Percentiles rank a stretch among this genome's conserved stretches.
These are phyloP conservation scores for Drosophila fuyamai DNA, from an alignment of 1,140 invertebrate species.

Conservation along the genomic window DNA sequence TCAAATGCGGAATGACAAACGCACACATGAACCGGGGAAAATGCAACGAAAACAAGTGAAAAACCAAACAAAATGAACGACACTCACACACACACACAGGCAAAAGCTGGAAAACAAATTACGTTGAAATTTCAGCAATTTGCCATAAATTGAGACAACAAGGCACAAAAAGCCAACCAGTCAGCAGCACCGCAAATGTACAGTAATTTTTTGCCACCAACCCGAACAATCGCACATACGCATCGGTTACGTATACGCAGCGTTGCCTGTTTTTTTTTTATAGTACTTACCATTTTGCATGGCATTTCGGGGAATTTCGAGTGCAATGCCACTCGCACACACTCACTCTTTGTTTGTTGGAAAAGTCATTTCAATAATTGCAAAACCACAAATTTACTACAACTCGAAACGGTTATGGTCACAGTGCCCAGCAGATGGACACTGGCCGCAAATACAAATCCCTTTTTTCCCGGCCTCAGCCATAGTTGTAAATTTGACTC, in stretches of 20 bases:
- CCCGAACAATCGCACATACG: constrained; percentile 44
- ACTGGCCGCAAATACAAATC: constrained; percentile 72
- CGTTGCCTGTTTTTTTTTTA: constrained; percentile 32
- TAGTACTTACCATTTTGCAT: constrained; percentile 21
- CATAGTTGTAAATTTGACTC: constrained; percentile 72
- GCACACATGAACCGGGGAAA: constrained; percentile 5
- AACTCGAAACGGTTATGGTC: constrained; percentile 75
- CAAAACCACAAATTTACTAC: constrained; percentile 85
- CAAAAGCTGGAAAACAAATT: constrained; percentile 62
- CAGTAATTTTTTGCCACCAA: constrained; percentile 77
- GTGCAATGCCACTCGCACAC: constrained; percentile 28
- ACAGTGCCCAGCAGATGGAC: constrained; percentile 52
- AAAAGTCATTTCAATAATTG: constrained; percentile 84
- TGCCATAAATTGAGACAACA: constrained; percentile 83
- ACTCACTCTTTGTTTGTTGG: constrained; percentile 13
- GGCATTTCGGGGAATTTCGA: constrained; percentile 65
- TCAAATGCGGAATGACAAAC: constrained; percentile 60
- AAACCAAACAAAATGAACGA: constrained; percentile 41
- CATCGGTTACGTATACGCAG: constrained; percentile 64
- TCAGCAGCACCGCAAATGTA: constrained; percentile 78
- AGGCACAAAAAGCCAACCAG: constrained; percentile 74
- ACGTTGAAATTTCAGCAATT: constrained; percentile 79
- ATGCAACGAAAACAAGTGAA: constrained; percentile 54
- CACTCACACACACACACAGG: constrained; percentile 13
- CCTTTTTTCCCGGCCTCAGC: constrained; percentile 24